These are phyloP conservation scores for Yponomeuta plumbellus DNA, from an alignment of 2,888 invertebrate species.

Conservation along the genomic window DNA sequence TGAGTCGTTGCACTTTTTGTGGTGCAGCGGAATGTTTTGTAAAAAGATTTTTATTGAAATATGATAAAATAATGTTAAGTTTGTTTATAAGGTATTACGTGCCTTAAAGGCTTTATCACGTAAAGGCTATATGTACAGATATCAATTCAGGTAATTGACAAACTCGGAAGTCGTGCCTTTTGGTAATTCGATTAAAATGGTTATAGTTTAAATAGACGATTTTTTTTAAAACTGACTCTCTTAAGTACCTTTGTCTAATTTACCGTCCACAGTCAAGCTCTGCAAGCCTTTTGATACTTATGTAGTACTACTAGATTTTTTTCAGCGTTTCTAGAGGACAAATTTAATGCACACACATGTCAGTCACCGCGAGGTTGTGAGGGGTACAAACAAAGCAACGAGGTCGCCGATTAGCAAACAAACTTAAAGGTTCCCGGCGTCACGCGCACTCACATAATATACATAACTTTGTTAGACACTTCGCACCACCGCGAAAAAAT, in stretches of 20 bases:
- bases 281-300: not conserved
- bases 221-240: too few relatives aligned
- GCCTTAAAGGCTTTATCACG: too few relatives aligned
- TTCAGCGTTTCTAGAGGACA: not conserved
- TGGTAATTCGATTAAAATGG: too few relatives aligned
- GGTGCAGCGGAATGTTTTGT: not conserved
- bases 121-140: too few relatives aligned
- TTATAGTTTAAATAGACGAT: too few relatives aligned
- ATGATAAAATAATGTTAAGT: not conserved
- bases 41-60: slow-evolving; percentile 17
- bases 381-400: not conserved
- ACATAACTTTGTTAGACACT: not conserved
- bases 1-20: not conserved
- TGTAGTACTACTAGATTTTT: not conserved
- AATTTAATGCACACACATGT: not conserved
- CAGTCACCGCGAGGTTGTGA: slow-evolving; percentile 4
- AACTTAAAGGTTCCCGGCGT: slow-evolving; percentile 28
- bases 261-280: too few relatives aligned
- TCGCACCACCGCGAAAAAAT: not conserved
- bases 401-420: slow-evolving; percentile 6
- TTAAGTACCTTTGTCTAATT: too few relatives aligned
- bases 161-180: too few relatives aligned
- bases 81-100: too few relatives aligned
- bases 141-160: too few relatives aligned
- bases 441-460: slow-evolving; percentile 21